Conservation (phyloP, 2,888 invertebrate species). For the Machimus rusticus region DNA sequence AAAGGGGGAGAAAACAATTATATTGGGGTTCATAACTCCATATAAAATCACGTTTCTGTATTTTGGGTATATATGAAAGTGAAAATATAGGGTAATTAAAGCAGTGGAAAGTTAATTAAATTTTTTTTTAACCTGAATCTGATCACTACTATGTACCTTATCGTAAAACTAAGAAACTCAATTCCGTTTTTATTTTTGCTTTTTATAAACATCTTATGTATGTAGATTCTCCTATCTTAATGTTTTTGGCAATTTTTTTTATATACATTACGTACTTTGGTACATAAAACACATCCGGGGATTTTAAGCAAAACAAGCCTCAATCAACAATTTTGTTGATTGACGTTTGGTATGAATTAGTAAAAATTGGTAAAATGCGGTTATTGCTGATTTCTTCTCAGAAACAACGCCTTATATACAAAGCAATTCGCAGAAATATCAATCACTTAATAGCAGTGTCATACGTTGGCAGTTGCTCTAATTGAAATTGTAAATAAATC, state of each 20-base stretch:
- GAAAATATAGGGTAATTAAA: neutral
- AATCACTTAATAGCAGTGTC: neutral
- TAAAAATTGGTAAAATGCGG: neutral
- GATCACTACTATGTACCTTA: neutral
- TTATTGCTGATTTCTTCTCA: neutral
- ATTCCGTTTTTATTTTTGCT: neutral
- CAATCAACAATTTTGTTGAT: neutral
- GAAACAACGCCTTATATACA: neutral
- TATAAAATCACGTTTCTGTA: neutral
- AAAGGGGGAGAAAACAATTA: neutral
- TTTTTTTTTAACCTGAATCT: neutral
- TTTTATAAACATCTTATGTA: neutral
- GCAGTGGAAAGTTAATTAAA: neutral
- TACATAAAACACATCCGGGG: neutral
- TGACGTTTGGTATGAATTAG: neutral
- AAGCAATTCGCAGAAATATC: neutral
- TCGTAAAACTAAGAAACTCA: neutral
- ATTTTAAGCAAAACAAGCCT: neutral
- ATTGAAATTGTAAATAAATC: conserved; percentile 15
- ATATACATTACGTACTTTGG: neutral
- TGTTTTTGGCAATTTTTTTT: neutral
- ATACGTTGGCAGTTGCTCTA: neutral
- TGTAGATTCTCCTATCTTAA: neutral
- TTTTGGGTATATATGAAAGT: too few relatives aligned
- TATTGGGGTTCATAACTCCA: neutral